A percentile compares a stretch with the other conserved stretches of the same genome.
These are phyloP conservation scores for Agrotis puta DNA, from an alignment of 2,888 invertebrate genomes.

Conservation along the genomic window DNA sequence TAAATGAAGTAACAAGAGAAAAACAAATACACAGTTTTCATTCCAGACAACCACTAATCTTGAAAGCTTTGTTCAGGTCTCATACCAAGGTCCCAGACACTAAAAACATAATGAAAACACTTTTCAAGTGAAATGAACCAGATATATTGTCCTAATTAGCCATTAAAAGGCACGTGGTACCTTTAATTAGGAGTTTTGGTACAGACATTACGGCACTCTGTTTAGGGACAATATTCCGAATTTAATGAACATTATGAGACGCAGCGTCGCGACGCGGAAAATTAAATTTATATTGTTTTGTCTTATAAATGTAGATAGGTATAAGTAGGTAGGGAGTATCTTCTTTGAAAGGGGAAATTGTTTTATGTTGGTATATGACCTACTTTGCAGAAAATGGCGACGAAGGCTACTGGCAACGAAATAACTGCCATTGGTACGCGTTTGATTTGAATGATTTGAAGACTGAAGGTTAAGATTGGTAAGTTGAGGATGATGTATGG, in stretches of 20 bases:
- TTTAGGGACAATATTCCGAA: slow-evolving; percentile 55
- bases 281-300: slow-evolving; percentile 59
- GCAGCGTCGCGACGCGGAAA: slow-evolving; percentile 49
- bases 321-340: slow-evolving; percentile 16
- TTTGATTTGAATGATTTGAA: no score
- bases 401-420: background rate
- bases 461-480: background rate
- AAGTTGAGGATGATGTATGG: background rate
- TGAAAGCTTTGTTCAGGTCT: background rate
- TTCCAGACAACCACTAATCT: background rate
- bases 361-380: slow-evolving; percentile 9
- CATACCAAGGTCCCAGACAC: background rate
- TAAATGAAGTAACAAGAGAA: no score
- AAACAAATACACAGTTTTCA: no score
- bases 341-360: background rate
- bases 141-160: slow-evolving; percentile 52
- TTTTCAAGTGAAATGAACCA: slow-evolving; percentile 44
- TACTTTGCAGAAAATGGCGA: background rate
- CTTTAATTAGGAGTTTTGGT: slow-evolving; percentile 55
- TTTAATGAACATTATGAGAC: slow-evolving; percentile 59
- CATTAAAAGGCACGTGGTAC: slow-evolving; percentile 55
- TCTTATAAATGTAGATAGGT: slow-evolving; percentile 7
- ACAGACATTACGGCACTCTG: slow-evolving; percentile 54
- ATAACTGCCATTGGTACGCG: background rate
- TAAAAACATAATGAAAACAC: slow-evolving; percentile 36